phyloP scores from a whole-genome alignment of 2,888 invertebrate species.

The Nemapogon koenigi region DNA sequence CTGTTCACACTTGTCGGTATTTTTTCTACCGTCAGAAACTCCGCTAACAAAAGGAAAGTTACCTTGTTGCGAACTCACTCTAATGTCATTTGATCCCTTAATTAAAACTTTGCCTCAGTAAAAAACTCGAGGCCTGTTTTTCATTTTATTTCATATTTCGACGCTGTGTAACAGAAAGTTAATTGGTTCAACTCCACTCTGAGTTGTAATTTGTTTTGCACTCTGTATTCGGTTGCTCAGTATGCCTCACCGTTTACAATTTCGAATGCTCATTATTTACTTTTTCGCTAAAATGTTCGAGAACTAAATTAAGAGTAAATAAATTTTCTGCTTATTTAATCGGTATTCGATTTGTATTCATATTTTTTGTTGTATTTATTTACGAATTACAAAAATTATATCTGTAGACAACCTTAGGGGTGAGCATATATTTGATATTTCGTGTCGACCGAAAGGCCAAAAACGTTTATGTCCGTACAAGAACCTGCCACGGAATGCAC shows the following conservation, averaged over 20 bases:
- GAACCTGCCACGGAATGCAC: too few relatives aligned
- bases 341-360: too few relatives aligned
- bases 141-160: slow-evolving; percentile 60
- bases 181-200: slow-evolving; percentile 55
- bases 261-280: slow-evolving; percentile 26
- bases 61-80: slow-evolving; percentile 48
- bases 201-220: slow-evolving; percentile 59
- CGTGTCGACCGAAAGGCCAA: too few relatives aligned
- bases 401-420: too few relatives aligned
- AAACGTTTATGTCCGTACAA: too few relatives aligned
- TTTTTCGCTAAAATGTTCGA: slow-evolving; percentile 18
- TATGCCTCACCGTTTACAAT: slow-evolving; percentile 37
- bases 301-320: too few relatives aligned
- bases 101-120: slow-evolving; percentile 41
- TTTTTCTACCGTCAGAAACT: slow-evolving; percentile 27
- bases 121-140: slow-evolving; percentile 37
- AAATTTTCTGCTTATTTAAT: too few relatives aligned
- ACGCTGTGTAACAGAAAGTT: slow-evolving; percentile 57
- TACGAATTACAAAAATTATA: too few relatives aligned
- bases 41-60: slow-evolving; percentile 43
- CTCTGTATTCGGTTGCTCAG: slow-evolving; percentile 41
- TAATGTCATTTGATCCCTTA: slow-evolving; percentile 64
- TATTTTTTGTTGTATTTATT: too few relatives aligned
- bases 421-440: too few relatives aligned
- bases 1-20: too few relatives aligned